These are phyloP conservation scores for Pogonomyrmex barbatus DNA, from an alignment of 1,140 invertebrate genomes.

Conservation along the genomic window DNA sequence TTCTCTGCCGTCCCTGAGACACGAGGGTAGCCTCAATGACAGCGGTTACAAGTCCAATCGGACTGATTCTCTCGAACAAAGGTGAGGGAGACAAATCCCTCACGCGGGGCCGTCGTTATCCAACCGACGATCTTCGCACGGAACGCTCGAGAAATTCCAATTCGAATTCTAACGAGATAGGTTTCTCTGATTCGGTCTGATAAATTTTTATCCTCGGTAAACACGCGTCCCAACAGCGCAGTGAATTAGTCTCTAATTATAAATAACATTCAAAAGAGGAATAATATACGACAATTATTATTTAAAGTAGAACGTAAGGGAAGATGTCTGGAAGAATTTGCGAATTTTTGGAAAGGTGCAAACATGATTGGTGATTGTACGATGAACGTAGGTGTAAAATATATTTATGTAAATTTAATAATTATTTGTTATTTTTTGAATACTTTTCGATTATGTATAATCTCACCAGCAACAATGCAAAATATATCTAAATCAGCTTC, in stretches of 20 bases:
- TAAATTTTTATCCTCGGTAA: slow-evolving; percentile 13
- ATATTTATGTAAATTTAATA: slow-evolving; percentile 20
- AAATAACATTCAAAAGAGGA: not conserved
- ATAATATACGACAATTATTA: slow-evolving; percentile 12
- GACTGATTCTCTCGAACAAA: slow-evolving; percentile 94
- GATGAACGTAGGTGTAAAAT: slow-evolving; percentile 30
- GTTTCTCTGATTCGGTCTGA: not conserved
- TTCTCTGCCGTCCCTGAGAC: slow-evolving; percentile 92
- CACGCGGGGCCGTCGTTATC: not conserved
- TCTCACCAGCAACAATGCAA: not conserved
- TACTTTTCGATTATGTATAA: slow-evolving; percentile 18
- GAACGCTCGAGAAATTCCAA: not conserved
- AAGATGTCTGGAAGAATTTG: not conserved
- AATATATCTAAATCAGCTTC: not conserved
- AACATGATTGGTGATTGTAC: slow-evolving; percentile 22
- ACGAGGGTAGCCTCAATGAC: slow-evolving; percentile 93
- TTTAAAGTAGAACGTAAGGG: slow-evolving; percentile 1
- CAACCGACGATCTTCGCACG: not conserved
- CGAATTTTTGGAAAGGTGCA: slow-evolving; percentile 4
- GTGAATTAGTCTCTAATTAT: not conserved
- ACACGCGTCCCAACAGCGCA: not conserved
- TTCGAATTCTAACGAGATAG: not conserved
- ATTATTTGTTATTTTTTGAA: slow-evolving; percentile 24
- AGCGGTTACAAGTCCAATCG: slow-evolving; percentile 94
- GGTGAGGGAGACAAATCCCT: slow-evolving; percentile 85